A percentile compares a stretch with the other conserved stretches of the same genome.
Conservation (phyloP, 2,888 invertebrate genomes). For the Sclerodermus sp. region DNA sequence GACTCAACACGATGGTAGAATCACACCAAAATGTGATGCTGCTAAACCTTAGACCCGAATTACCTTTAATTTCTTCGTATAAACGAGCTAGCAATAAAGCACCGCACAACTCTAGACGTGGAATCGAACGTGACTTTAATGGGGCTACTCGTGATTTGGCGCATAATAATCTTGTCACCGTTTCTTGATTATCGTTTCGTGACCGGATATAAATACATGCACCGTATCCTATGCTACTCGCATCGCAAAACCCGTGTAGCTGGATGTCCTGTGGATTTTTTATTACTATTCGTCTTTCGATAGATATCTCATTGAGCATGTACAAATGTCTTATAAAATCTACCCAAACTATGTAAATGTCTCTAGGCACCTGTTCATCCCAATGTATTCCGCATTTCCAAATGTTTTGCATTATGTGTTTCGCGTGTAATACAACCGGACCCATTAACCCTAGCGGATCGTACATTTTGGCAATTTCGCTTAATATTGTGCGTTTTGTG, state of each 20-base stretch:
- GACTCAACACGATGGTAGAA: conserved; percentile 16
- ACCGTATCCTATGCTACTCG: conserved; percentile 10
- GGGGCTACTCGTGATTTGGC: conserved; percentile 15
- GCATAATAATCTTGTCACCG: conserved; percentile 1
- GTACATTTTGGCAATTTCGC: background rate
- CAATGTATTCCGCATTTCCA: conserved; percentile 11
- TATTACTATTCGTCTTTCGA: conserved; percentile 6
- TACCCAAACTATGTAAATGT: conserved; percentile 2
- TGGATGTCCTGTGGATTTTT: conserved; percentile 7
- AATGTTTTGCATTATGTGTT: conserved; percentile 4
- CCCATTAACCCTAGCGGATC: conserved; percentile 1
- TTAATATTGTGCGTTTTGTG: background rate
- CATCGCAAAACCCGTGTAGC: conserved; percentile 18
- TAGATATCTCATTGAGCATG: conserved; percentile 5
- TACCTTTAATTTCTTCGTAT: background rate
- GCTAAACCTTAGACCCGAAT: background rate
- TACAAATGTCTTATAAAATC: background rate
- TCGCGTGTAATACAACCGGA: background rate
- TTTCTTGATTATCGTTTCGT: background rate
- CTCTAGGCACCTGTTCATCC: conserved; percentile 11
- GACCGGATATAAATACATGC: conserved; percentile 7
- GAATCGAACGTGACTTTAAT: conserved; percentile 7
- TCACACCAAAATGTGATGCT: conserved; percentile 18
- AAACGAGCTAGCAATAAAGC: conserved; percentile 14
- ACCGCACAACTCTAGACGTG: conserved; percentile 23